Evolutionary conservation across 2,113 vertebrate genomes (phyloP), one percentile per base, ranked within the genome.

Genomic region (Tichodroma muraria): DNA sequence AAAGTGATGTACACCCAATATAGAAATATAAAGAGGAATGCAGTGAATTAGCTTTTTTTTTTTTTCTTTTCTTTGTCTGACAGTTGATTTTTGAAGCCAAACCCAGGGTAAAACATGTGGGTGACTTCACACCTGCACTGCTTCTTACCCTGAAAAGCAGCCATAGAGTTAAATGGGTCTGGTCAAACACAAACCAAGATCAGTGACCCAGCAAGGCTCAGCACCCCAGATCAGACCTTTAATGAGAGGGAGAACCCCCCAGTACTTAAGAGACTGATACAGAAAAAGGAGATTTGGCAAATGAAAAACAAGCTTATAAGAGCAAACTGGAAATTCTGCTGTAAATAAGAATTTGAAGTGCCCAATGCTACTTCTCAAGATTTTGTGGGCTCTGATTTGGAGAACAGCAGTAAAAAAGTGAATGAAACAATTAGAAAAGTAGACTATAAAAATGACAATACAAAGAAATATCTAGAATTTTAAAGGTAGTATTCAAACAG

Each of bases 381-480:
- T 53, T 91, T 85, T 63, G 60, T 28, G 37, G 19, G 71, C n/a
- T 71, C 27, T 27, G 11, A 44, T 60, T 56, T 86, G 40, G 33
- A 68, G 72, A 78, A 77, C 10, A 88, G 42, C 50, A 70, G 37
- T 57, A 88, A 93, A 89, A 93, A 91, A 22, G 65, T 11, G 18
- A 93, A 90, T 21, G 20, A 71, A 94, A 90, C 3, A 5, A 63
- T 94, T 94, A 92, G 56, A 72, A 80, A 95, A 83, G 49, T 3
- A 93, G 69, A 86, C 64, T 93, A 83, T 27, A 70, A 66, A 88
- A 91, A 69, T 59, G 20, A 21, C 35, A 89, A 82, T 92, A 86
- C 57, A 95, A 95, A 97, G 66, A 97, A 93, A 76, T 92, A 94
- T n/a, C 56, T 97, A 86, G 80, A 95, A 86, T 94, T 88, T 90